Base-by-base conservation (phyloP, 2,113 vertebrate genomes). In the Motacilla alba region DNA sequence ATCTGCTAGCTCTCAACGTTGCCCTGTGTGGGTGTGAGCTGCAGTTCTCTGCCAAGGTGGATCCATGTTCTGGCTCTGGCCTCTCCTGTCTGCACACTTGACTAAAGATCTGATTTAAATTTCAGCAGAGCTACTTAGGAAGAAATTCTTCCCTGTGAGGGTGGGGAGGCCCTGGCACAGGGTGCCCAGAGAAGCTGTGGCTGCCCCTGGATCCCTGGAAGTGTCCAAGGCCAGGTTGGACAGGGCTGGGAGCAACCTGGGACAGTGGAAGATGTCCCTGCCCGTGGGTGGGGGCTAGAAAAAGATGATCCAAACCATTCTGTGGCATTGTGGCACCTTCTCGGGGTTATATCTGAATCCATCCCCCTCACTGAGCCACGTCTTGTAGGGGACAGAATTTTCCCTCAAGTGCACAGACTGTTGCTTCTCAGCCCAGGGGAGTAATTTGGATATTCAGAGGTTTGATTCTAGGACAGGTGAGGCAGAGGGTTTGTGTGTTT, bases 221-320 rank as follows among this genome's bases (percentile, higher is more conserved):
- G 12, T 43, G 56, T 24, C 35, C 26, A 62, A 70, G 22, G 47
- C 11, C 63, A 35, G 47, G 10, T 0, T 62, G 55, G n/a, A 46
- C 0, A 0, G 20, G 24, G 30, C 39, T 47, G 31, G 70, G 41
- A 49, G 14, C 55, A 17, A 0, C 4, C 9, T 62, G 63, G 21
- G 11, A 0, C 1, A 7, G 7, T 69, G 62, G 20, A 7, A 89
- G n/a, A 26, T 60, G 24, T 31, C 24, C 39, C 28, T 75, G 46
- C 5, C 52, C 13, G 8, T 53, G 24, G 24, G n/a, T 24, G 35
- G 4, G 5, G 3, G 0, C 12, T 15, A 39, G n/a, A 55, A n/a
- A 11, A 4, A 10, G 47, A 23, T 31, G 47, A 6, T 12, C 35
- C 17, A 47, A 47, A 76, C 30, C 6, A 7, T 41, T 69, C 35